Base-by-base conservation (phyloP, 2,888 invertebrate species). In the Polyommatus icarus region DNA sequence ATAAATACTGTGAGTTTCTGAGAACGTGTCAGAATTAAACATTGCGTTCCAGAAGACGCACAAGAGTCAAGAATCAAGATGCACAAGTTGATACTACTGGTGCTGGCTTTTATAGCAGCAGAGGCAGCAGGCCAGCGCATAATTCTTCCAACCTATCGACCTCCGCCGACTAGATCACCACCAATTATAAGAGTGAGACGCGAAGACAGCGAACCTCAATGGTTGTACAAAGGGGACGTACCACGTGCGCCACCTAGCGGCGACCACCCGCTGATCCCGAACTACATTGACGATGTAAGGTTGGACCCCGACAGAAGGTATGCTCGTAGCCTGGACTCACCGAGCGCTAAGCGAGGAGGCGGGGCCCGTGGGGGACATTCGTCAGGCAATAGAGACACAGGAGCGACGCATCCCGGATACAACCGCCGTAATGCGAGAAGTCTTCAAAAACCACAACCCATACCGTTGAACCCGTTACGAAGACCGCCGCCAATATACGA, bases 341-440 rank as follows among this genome's bases (percentile, higher is more conserved):
- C 84, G 0, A 86, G 86, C 77, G 85, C 85, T 10, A 86, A 80
- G 71, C 82, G 84, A 36, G 83, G 84, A 20, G 85, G 86, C 46
- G 46, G 46, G 12, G 10, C 46, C 46, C 46, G 10, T 4, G 85
- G 87, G 5, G 83, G 86, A 73, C 84, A 84, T 71, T 80, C 81
- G n/a, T n/a, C n/a, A n/a, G 82, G 85, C 29, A 83, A 83, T 76
- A 80, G 84, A 3, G 81, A 87, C 71, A 87, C 87, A 7, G 87
- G 87, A 7, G 78, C 85, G 6, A 87, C 87, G 4, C 87, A 87
- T 79, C 86, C 88, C 12, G 88, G 87, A 15, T 87, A 87, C 80
- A 87, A 88, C 76, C 84, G 86, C 5, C 85, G 88, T 29, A 87
- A 89, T 72, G 82, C 87, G 10, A 57, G 72, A 40, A 77, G 75